Evolutionary conservation across 2,888 invertebrate genomes (phyloP).

Genomic region (Patella caerulea): DNA sequence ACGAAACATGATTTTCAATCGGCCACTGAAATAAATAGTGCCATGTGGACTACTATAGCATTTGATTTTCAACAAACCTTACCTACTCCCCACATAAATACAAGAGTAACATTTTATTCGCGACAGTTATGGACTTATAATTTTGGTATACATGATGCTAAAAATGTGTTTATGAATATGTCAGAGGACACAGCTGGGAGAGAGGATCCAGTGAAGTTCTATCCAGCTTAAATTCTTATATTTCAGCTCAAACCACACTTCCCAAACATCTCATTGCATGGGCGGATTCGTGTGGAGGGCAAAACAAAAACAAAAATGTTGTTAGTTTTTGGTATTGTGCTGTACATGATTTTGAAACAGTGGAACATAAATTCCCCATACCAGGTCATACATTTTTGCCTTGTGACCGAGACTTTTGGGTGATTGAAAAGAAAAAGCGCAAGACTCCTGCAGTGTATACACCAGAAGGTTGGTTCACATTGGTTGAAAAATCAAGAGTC

Average conservation of each 20-base stretch:
- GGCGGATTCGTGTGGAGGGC: constrained; percentile 14
- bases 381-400: no score
- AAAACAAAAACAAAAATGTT: constrained; percentile 15
- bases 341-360: constrained; percentile 2
- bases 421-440: no score
- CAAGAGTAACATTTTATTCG: constrained; percentile 6
- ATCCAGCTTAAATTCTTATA: constrained; percentile 3
- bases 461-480: no score
- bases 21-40: neutral
- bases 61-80: constrained; percentile 19
- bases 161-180: constrained; percentile 11
- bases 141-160: constrained; percentile 2
- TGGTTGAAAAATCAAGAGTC: no score
- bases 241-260: neutral
- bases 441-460: no score
- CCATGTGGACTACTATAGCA: constrained; percentile 11
- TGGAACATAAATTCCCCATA: neutral
- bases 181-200: constrained; percentile 14
- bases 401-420: no score
- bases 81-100: constrained; percentile 17
- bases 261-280: constrained; percentile 13
- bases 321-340: neutral
- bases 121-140: constrained; percentile 11
- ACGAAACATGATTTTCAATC: constrained; percentile 7
- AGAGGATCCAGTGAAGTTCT: constrained; percentile 16